Base-by-base conservation (phyloP, 2,113 vertebrate genomes). In the Prinia subflava region DNA sequence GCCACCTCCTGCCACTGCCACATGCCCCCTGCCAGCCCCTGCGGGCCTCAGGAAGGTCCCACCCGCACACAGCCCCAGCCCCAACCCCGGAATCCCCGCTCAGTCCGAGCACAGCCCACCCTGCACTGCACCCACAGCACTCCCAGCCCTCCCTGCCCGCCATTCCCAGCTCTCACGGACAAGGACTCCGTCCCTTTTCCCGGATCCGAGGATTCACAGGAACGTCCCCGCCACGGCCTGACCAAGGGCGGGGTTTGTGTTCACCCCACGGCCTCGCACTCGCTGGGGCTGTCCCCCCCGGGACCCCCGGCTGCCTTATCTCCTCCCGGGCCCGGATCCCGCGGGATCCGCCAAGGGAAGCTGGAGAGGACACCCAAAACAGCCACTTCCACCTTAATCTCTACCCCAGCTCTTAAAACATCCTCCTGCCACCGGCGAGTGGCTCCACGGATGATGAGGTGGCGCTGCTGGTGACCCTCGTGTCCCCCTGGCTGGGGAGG, bases 41-140 rank as follows among this genome's bases (percentile, higher is more conserved):
- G 19, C n/a, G 85, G 75, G 77, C 80, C 94, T 96, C 91, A 41
- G 78, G 86, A 81, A 92, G 84, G 89, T 84, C 30, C n/a, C 13
- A 12, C 50, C 10, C 3, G 5, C 25, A 4, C 46, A 11, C 25
- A 4, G 23, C 47, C 5, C 31, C 44, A 31, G 46, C 89, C 75
- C 27, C 15, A 13, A 15, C n/a, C n/a, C n/a, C n/a, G n/a, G n/a
- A 60, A 59, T 18, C 62, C 15, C 56, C 44, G 2, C 2, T 3
- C 50, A 15, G 46, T n/a, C 2, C 14, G 1, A 79, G 71, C 80
- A 71, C 67, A 64, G 87, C 69, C 60, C 64, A 1, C n/a, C 41
- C 50, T 30, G 37, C 21, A 0, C 39, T 3, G 2, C 71, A 7
- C 42, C 6, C 73, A 13, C 42, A 42, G 42, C 42, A 42, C 42